Evolutionary conservation across 2,888 invertebrate species (phyloP), one percentile per base, ranked within the genome.

Genomic region (Ormia ochracea): DNA sequence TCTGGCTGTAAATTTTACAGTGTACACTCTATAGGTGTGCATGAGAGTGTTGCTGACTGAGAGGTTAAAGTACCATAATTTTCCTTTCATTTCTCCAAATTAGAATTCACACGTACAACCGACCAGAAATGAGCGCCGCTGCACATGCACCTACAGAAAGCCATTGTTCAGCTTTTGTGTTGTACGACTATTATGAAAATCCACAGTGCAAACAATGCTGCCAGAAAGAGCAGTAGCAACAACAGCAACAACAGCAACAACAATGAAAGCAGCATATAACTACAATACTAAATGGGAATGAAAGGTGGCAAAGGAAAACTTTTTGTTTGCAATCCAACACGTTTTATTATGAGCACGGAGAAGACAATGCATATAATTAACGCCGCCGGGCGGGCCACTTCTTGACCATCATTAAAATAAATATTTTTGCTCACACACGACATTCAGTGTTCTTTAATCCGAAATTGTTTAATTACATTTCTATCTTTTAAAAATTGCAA

Each of bases 1-100:
- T 45, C 6, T 9, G 38, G 9, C 7, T 38, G 31, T 23, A 14
- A 61, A 31, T n/a, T n/a, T n/a, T n/a, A n/a, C n/a, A n/a, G n/a
- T n/a, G n/a, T n/a, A n/a, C n/a, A n/a, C n/a, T n/a, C n/a, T n/a
- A n/a, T n/a, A n/a, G n/a, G n/a, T n/a, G 7, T 10, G 4, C 58
- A n/a, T 48, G 10, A 7, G n/a, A 41, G 45, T 66, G 38, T 61
- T 9, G 21, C 17, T 61, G 26, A 50, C n/a, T 66, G 45, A 61
- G 75, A 75, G 79, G 79, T 80, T 75, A 66, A 75, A 75, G 75
- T 68, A 70, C 74, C 72, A 52, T 68, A 52, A 31, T 72, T 36
- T n/a, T n/a, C 10, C 36, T 48, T 54, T 63, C 50, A 19, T 56
- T 10, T 52, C 19, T 36, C n/a, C 58, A 48, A 10, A 7, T 31